Conservation (phyloP, 2,888 invertebrate species). For the Cryptus armator region DNA sequence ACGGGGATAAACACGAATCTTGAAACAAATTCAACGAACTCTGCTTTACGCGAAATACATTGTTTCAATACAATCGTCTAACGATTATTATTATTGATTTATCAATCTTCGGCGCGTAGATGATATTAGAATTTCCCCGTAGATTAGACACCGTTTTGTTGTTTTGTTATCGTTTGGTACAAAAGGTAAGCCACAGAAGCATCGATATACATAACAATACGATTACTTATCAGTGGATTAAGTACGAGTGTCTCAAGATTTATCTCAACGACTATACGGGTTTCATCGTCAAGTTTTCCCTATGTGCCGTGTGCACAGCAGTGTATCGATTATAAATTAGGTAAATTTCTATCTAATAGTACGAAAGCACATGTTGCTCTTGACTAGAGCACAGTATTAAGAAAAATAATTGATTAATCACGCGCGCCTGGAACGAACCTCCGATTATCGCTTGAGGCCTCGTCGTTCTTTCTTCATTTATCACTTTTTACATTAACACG, state of each 20-base stretch:
- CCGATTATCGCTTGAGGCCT: constrained; percentile 1
- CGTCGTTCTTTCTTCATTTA: background rate
- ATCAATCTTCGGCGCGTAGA: background rate
- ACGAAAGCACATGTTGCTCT: constrained; percentile 9
- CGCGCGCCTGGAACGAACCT: background rate
- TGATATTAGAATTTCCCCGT: background rate
- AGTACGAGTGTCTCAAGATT: constrained; percentile 22
- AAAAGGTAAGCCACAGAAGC: constrained; percentile 60
- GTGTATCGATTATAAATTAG: constrained; percentile 9
- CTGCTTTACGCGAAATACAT: constrained; percentile 27
- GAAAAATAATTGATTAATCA: constrained; percentile 32
- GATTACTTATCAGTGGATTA: constrained; percentile 41
- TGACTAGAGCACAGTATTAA: constrained; percentile 22
- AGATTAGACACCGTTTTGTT: constrained; percentile 22
- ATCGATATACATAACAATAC: constrained; percentile 37
- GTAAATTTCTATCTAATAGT: constrained; percentile 20
- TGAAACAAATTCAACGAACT: background rate
- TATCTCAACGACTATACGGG: background rate
- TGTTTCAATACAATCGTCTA: constrained; percentile 13
- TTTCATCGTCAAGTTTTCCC: background rate
- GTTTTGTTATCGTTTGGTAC: constrained; percentile 53
- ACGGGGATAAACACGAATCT: constrained; percentile 4
- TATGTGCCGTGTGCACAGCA: background rate
- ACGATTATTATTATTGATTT: background rate
- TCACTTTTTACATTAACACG: constrained; percentile 35